Percentiles rank a stretch among this genome's conserved stretches.
Conservation (phyloP, 2,797 vertebrate species). For the Apodemus agrarius region DNA sequence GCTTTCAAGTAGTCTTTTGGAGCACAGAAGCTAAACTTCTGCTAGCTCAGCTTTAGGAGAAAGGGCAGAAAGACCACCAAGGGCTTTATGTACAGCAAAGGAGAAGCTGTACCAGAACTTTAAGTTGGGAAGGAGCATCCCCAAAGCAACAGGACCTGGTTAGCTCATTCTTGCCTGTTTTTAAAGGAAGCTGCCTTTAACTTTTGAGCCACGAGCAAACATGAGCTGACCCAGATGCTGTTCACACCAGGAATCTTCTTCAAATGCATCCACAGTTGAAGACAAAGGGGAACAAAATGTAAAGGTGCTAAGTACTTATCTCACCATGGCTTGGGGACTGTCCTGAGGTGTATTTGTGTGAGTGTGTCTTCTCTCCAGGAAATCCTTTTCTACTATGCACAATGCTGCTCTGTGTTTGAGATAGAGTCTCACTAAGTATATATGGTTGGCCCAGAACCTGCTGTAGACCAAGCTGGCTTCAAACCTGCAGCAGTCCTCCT, state of each 20-base stretch:
- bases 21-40: not conserved
- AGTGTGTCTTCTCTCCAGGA: constrained; percentile 16
- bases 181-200: not conserved
- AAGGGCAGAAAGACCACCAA: not conserved
- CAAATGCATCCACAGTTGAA: not conserved
- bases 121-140: not conserved
- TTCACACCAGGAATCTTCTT: constrained; percentile 44
- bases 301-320: not conserved
- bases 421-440: not conserved
- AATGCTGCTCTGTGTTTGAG: not conserved
- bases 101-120: not conserved
- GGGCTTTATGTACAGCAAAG: not conserved
- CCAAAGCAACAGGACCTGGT: not conserved
- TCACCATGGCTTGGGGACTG: not conserved
- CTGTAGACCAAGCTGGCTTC: not conserved
- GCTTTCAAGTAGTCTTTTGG: not conserved
- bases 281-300: not conserved
- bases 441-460: not conserved
- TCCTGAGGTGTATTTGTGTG: not conserved
- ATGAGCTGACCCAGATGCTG: not conserved
- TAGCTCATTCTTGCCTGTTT: not conserved
- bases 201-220: not conserved
- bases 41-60: not conserved
- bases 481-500: not conserved
- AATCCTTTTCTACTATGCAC: not conserved